These are phyloP conservation scores for Sipha maydis DNA, from an alignment of 2,888 invertebrate species.

Conservation along the genomic window DNA sequence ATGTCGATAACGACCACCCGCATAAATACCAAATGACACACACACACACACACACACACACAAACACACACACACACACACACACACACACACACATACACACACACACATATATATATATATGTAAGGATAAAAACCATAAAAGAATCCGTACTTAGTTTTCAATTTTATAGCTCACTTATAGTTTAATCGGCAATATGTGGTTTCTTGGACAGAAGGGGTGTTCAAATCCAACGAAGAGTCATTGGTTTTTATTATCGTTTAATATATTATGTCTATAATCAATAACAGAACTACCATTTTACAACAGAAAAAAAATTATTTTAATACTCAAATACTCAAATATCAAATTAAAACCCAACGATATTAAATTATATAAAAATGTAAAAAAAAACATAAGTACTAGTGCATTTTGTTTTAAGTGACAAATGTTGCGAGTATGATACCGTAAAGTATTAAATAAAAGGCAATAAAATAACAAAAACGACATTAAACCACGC, in stretches of 20 bases:
- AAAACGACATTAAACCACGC: conserved; percentile 6
- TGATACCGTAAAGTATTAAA: conserved; percentile 3
- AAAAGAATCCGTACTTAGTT: conserved; percentile 39
- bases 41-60: too few relatives aligned
- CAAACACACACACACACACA: too few relatives aligned
- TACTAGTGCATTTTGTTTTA: background rate
- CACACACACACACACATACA: too few relatives aligned
- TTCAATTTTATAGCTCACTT: conserved; percentile 20
- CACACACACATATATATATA: too few relatives aligned
- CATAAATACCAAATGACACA: conserved; percentile 30
- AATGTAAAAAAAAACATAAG: background rate
- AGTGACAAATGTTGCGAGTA: conserved; percentile 1
- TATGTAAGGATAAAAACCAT: conserved; percentile 36
- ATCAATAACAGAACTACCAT: background rate
- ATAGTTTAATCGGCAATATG: conserved; percentile 37
- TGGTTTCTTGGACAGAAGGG: background rate
- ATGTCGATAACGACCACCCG: conserved; percentile 39
- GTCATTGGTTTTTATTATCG: background rate
- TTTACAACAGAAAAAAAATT: background rate
- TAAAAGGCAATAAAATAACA: conserved; percentile 12
- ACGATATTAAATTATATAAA: background rate
- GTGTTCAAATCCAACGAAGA: background rate
- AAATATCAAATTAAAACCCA: background rate
- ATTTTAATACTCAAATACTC: background rate
- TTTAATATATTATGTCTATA: background rate